Evolutionary conservation across 2,113 vertebrate genomes (phyloP).

Genomic region (Calyptommatus sinebrachiatus): DNA sequence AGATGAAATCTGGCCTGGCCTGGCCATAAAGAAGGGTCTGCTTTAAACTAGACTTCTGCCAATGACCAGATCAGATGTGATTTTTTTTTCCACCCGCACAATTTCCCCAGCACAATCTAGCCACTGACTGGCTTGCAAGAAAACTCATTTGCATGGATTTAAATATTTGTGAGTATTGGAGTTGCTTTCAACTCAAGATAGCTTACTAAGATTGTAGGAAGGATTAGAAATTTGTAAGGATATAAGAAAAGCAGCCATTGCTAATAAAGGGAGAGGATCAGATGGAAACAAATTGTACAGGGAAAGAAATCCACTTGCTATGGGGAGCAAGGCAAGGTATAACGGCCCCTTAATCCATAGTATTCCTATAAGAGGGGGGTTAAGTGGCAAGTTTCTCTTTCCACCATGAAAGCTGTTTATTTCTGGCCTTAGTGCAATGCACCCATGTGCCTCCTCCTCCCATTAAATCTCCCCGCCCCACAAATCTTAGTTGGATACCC

Average conservation of each 20-base stretch:
- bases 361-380: too few relatives aligned
- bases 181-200: not conserved
- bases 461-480: too few relatives aligned
- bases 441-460: too few relatives aligned
- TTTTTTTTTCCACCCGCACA: not conserved
- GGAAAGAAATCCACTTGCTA: conserved; percentile 8
- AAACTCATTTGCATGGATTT: conserved; percentile 18
- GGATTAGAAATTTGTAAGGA: conserved; percentile 24
- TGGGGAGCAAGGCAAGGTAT: not conserved
- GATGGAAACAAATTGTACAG: not conserved
- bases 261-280: not conserved
- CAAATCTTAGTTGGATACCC: too few relatives aligned
- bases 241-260: not conserved
- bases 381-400: too few relatives aligned
- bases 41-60: not conserved
- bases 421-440: not conserved
- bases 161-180: conserved; percentile 2
- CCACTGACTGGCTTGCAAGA: not conserved
- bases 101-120: not conserved
- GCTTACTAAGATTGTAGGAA: conserved; percentile 1
- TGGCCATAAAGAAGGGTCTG: too few relatives aligned
- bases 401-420: too few relatives aligned
- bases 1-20: too few relatives aligned
- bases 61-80: too few relatives aligned
- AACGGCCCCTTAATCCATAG: too few relatives aligned